phyloP scores from a whole-genome alignment of 23 tunicate genomes.

The Ciona savignyi region DNA sequence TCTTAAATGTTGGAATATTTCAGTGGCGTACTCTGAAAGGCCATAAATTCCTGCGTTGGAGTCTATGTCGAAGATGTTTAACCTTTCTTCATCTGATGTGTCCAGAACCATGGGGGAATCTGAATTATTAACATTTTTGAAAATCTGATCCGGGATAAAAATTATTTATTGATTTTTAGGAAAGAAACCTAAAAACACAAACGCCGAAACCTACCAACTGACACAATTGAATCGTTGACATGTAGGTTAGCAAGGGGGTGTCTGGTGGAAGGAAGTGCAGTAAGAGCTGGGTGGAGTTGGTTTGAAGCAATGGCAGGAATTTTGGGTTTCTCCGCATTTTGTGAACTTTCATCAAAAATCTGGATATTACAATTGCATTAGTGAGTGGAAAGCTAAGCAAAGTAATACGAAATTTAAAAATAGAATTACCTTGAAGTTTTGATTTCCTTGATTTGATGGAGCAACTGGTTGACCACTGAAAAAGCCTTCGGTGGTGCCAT shows the following conservation, averaged over 20 bases:
- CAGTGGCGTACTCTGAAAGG: conserved; percentile 88
- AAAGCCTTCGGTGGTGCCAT: conserved; percentile 79
- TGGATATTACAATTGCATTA: conserved; percentile 12
- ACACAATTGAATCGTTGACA: background rate
- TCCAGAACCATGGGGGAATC: conserved; percentile 86
- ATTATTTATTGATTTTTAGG: background rate
- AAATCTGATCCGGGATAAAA: too few species aligned
- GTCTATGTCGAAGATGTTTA: conserved; percentile 63
- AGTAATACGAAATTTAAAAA: too few species aligned
- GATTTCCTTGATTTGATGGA: background rate
- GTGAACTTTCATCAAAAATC: conserved; percentile 64
- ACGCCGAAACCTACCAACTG: conserved; percentile 1
- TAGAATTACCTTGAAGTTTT: background rate
- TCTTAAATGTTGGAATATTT: conserved; percentile 73
- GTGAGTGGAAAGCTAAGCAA: background rate
- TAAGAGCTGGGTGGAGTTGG: conserved; percentile 69
- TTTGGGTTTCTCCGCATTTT: conserved; percentile 15
- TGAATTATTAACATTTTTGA: too few species aligned
- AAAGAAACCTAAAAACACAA: background rate
- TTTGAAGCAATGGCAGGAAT: conserved; percentile 20
- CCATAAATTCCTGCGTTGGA: conserved; percentile 41
- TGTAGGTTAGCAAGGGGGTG: conserved; percentile 27
- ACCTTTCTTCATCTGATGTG: conserved; percentile 32
- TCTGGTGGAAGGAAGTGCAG: conserved; percentile 49
- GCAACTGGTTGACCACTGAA: conserved; percentile 23